Evolutionary conservation across 2,113 vertebrate species (phyloP), one percentile per base, ranked within the genome.

Genomic region (Cyrtonyx montezumae): DNA sequence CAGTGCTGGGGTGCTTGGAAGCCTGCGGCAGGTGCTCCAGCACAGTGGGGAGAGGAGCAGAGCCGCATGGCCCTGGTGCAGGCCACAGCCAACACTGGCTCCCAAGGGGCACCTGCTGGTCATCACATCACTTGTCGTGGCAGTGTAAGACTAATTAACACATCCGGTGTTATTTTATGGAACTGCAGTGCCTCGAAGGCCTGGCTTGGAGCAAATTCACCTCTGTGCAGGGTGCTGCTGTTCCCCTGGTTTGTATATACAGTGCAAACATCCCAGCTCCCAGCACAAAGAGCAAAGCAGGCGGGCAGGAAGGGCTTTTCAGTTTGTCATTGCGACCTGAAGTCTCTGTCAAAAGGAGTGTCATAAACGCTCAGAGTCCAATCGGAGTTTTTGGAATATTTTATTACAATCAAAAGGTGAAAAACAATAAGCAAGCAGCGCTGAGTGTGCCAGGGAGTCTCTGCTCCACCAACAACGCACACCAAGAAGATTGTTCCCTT

Each of bases 241-340:
- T 11, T n/a, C 25, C 40, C 0, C 0, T 1, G 43, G 7, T 14
- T 5, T 58, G 73, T 30, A 46, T 85, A 43, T 1, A 16, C 0
- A 0, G 65, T 51, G 36, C 17, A 11, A 2, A 14, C 67, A 16
- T 2, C 58, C 42, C 1, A 7, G 23, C 13, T 5, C 2, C 9
- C 34, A 9, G 3, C 37, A 25, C 48, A 13, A 43, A 19, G 0
- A 55, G 32, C 46, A 40, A 45, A 20, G 2, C 0, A 3, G 32
- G 49, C 25, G 36, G 48, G 55, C 16, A 68, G 23, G 23, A 46
- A 28, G 2, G 73, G 56, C 23, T 32, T 14, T 68, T 62, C 15
- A 18, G 17, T 23, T 40, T 3, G 17, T 8, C 48, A 6, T 7
- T 0, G n/a, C 59, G 48, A 13, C 22, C 43, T 22, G 9, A 20